Conservation (phyloP, 2,888 invertebrate species). For the Phragmatobia fuliginosa region DNA sequence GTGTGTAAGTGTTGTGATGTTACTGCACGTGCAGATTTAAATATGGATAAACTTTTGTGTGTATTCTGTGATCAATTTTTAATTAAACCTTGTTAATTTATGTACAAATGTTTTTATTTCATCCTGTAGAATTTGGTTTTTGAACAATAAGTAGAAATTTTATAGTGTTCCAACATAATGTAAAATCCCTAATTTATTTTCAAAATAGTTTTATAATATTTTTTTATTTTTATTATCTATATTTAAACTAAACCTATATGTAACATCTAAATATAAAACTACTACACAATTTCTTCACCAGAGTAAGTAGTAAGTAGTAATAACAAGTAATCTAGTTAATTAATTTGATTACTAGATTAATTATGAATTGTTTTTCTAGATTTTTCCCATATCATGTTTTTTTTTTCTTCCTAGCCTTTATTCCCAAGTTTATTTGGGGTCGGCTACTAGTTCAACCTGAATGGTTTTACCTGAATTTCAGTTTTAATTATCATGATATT, state of each 20-base stretch:
- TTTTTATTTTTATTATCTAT: no score
- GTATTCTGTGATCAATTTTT: slow-evolving; percentile 74
- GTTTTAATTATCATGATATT: no score
- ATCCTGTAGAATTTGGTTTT: neutral
- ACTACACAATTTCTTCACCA: no score
- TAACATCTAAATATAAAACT: no score
- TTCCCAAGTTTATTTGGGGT: no score
- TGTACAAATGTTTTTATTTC: neutral
- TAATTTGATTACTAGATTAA: neutral
- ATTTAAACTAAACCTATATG: no score
- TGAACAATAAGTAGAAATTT: neutral
- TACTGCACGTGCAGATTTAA: slow-evolving; percentile 65
- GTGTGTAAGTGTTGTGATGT: slow-evolving; percentile 67
- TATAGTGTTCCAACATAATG: no score
- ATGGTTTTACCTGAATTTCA: no score
- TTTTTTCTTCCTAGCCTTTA: no score
- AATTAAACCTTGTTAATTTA: slow-evolving; percentile 26
- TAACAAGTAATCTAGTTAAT: neutral
- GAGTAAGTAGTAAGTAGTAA: neutral
- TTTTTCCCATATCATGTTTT: neutral
- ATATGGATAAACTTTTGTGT: slow-evolving; percentile 62
- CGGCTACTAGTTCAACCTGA: no score
- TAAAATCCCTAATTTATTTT: no score
- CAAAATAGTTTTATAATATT: no score
- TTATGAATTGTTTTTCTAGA: neutral